Evolutionary conservation across 2,888 invertebrate species (phyloP), one percentile per base, ranked within the genome.

Genomic region (Brenthis hecate): DNA sequence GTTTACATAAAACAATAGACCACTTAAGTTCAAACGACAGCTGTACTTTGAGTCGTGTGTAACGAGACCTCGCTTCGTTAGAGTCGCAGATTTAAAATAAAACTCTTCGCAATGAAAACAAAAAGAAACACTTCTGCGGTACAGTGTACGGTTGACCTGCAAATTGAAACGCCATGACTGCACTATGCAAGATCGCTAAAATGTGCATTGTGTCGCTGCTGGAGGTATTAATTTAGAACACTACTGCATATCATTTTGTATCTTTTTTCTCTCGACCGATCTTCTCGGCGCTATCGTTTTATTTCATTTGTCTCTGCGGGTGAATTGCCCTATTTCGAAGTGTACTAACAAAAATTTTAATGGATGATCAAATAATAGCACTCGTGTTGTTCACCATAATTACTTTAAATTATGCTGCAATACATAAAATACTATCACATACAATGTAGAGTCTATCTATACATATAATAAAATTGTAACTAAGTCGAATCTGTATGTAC

Each of bases 251-350:
- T 70, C 69, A 69, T 70, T 77, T 78, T 81, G 77, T 72, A 79
- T 72, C 82, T 74, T 81, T 82, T 36, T 65, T 70, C 76, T 74
- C 73, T 73, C 71, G 61, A 70, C 65, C 69, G 70, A 66, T 73
- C 70, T 72, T 73, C 69, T 74, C 74, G 78, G 80, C 78, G 78
- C 73, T 78, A 80, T 77, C 82, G 84, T 87, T 90, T 90, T 88
- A 86, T 91, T 89, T 88, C 86, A 88, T 90, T 90, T 88, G 88
- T 89, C 88, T 87, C 86, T 87, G 89, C 87, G 87, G 88, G 86
- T 86, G 87, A 83, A 89, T 88, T 88, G 88, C 82, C 88, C 88
- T 87, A 89, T 87, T 89, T 89, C 81, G 83, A 85, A 86, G 82
- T 84, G 81, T 82, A 83, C 80, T 83, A 82, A 85, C 83, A 83